These are phyloP conservation scores for Alosa alosa DNA, from an alignment of 2,113 vertebrate species.

Conservation along the genomic window DNA sequence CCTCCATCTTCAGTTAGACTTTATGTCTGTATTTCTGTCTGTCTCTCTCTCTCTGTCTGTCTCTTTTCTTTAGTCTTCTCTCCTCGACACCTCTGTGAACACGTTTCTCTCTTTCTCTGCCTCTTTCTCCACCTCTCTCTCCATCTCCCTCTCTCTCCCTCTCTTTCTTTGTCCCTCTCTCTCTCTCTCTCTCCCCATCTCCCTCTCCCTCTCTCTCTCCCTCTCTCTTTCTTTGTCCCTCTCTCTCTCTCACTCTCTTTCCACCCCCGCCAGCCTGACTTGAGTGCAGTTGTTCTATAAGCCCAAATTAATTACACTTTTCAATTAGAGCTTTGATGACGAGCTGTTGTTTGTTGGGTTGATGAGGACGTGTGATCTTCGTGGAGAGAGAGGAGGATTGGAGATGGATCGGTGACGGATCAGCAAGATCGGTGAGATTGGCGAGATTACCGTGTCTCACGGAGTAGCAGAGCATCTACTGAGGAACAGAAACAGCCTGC, in stretches of 20 bases:
- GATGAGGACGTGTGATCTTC: slow-evolving; percentile 72
- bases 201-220: slow-evolving; percentile 13
- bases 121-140: not conserved
- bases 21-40: too few species aligned
- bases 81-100: too few species aligned
- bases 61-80: not conserved
- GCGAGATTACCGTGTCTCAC: slow-evolving; percentile 25
- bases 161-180: not conserved
- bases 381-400: slow-evolving; percentile 40
- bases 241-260: not conserved
- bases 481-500: too few species aligned
- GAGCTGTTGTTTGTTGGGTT: slow-evolving; percentile 72
- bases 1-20: not conserved
- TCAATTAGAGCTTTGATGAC: slow-evolving; percentile 80
- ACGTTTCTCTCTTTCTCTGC: too few species aligned
- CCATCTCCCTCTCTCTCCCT: not conserved
- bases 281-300: slow-evolving; percentile 70
- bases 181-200: not conserved
- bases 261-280: slow-evolving; percentile 53
- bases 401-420: slow-evolving; percentile 18
- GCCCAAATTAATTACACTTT: slow-evolving; percentile 81
- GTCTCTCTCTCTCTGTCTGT: not conserved
- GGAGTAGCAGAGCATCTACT: not conserved
- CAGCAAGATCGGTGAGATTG: not conserved
- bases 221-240: slow-evolving; percentile 6